Base-by-base conservation (phyloP, 2,113 vertebrate genomes). In the Fregetta grallaria region DNA sequence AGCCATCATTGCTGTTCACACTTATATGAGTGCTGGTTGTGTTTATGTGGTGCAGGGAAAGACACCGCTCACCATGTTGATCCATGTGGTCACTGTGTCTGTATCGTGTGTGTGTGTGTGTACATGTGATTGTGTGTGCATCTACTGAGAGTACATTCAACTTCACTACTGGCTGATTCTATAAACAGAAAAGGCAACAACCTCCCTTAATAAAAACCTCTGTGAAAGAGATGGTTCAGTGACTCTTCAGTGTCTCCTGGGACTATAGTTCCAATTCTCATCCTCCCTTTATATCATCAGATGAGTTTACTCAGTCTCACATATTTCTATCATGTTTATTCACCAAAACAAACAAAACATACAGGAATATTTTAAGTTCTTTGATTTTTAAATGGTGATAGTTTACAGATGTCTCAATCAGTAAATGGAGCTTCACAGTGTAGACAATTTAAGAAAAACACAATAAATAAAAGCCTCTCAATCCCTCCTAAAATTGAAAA, bases 1-100 rank as follows among this genome's bases (percentile, higher is more conserved):
- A 71, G 42, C 11, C 25, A 14, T 19, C 6, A 4, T n/a, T 66
- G 40, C 11, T 71, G 7, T 29, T 74, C 27, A 15, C 6, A 11
- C 11, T 76, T 1, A 0, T 42, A 34, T 34, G 13, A 65, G 16
- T 55, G 23, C 6, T 68, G 17, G 19, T 89, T 5, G 0, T 36
- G 7, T 44, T 52, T n/a, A 13, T n/a, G 26, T 29, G 15, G 23
- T 55, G 14, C 14, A 27, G 17, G 44, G 45, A 21, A 81, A 59
- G n/a, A 59, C 10, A 7, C 5, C 11, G 10, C 30, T 81, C 11
- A 27, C 45, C 22, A 6, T 15, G 5, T 36, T 63, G n/a, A 55
- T 86, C 32, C 40, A 30, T 34, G 34, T 18, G 12, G 13, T 3
- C 36, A 38, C 10, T 6, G 6, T 23, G 32, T 36, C 34, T 72